Conservation (phyloP, 2,113 vertebrate genomes). For the Leptosomus discolor region DNA sequence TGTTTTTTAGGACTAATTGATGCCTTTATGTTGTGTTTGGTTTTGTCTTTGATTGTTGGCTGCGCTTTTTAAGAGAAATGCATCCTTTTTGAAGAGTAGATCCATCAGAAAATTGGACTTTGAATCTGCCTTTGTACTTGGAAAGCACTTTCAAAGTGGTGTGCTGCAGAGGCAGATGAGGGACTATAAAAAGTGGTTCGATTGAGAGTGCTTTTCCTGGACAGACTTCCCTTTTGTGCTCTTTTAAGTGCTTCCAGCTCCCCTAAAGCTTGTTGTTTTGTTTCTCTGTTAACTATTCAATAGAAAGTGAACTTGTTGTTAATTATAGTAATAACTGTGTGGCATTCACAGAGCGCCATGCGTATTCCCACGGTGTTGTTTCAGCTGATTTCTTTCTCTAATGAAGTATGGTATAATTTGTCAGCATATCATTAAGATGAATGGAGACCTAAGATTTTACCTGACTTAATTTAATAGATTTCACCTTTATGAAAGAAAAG, state of each 20-base stretch:
- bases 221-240: background rate
- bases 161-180: background rate
- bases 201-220: background rate
- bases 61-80: background rate
- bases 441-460: background rate
- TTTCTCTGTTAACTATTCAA: background rate
- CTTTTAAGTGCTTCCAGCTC: background rate
- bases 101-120: background rate
- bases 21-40: background rate
- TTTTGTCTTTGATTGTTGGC: background rate
- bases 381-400: background rate
- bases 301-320: background rate
- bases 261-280: background rate
- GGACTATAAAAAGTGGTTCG: background rate
- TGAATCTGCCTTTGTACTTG: background rate
- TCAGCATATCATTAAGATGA: background rate
- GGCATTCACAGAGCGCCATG: background rate
- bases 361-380: background rate
- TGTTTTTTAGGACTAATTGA: background rate
- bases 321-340: background rate
- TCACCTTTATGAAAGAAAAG: background rate
- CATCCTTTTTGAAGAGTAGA: background rate
- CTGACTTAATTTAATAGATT: background rate
- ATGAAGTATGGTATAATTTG: background rate
- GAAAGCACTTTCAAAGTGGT: background rate